These are phyloP conservation scores for Sapayoa aenigma DNA, from an alignment of 2,113 vertebrate genomes.

Conservation along the genomic window DNA sequence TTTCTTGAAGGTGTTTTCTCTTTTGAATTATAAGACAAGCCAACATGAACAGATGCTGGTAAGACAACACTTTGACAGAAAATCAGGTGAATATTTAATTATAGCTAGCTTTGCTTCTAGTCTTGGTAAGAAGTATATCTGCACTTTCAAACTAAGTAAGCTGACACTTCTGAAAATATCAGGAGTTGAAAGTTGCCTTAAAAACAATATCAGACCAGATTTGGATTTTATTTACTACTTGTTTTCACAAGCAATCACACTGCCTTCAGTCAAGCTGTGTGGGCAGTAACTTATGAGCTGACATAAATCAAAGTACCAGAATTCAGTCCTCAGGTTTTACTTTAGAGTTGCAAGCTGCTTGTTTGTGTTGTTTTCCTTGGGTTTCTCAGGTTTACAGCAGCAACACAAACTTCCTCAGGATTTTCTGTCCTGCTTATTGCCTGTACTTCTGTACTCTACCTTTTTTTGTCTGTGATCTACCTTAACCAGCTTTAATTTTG, in stretches of 20 bases:
- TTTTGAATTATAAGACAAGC: slow-evolving; percentile 44
- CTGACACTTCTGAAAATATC: slow-evolving; percentile 1
- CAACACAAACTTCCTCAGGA: not conserved
- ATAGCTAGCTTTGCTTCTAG: not conserved
- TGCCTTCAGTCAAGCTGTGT: slow-evolving; percentile 7
- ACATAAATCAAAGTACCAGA: slow-evolving; percentile 4
- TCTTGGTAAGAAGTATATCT: not conserved
- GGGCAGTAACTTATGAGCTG: not conserved
- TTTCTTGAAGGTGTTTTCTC: slow-evolving; percentile 7
- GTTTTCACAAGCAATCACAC: slow-evolving; percentile 40
- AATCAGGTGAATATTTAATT: slow-evolving; percentile 39
- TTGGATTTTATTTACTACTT: slow-evolving; percentile 46
- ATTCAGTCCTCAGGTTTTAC: not conserved
- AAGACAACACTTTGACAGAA: slow-evolving; percentile 34
- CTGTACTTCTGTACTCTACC: not conserved
- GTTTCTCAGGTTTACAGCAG: not conserved
- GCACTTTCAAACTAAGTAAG: slow-evolving; percentile 20
- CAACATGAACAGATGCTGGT: slow-evolving; percentile 22
- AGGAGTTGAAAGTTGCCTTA: slow-evolving; percentile 29
- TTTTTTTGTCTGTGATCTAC: not conserved
- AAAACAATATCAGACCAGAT: slow-evolving; percentile 36
- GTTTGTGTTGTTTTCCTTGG: not conserved
- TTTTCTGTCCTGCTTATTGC: not conserved
- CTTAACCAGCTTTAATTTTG: not conserved
- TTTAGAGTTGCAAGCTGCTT: slow-evolving; percentile 9